Conservation (phyloP, 92 coral and sea anemone genomes). For the Paragorgia papillata region DNA sequence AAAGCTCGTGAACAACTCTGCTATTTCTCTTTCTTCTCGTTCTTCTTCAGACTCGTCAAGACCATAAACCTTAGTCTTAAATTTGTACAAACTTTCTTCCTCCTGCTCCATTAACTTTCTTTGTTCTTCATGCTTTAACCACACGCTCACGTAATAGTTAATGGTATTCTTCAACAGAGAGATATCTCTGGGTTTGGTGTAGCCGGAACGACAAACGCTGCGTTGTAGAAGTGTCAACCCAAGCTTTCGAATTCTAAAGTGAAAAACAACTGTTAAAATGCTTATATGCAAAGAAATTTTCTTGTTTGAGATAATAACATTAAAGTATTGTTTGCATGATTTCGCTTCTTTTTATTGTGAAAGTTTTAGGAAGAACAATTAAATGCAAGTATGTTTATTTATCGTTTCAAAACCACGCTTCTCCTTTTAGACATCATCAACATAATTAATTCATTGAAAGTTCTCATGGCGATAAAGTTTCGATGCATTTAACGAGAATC, state of each 20-base stretch:
- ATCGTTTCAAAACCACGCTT: too few relatives aligned
- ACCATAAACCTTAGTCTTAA: slow-evolving; percentile 10
- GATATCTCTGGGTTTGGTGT: slow-evolving; percentile 20
- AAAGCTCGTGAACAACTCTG: slow-evolving; percentile 78
- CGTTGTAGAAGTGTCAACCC: slow-evolving; percentile 12
- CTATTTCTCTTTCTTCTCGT: slow-evolving; percentile 57
- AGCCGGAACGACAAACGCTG: slow-evolving; percentile 20
- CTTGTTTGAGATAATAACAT: too few relatives aligned
- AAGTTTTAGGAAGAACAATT: too few relatives aligned
- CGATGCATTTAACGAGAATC: too few relatives aligned
- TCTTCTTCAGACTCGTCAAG: slow-evolving; percentile 60
- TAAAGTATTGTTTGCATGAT: too few relatives aligned
- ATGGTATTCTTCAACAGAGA: slow-evolving; percentile 2
- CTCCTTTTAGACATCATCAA: too few relatives aligned
- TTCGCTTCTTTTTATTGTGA: too few relatives aligned
- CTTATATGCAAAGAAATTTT: too few relatives aligned
- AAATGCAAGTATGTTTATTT: too few relatives aligned
- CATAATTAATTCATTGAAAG: too few relatives aligned
- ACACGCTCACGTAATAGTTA: slow-evolving; percentile 7
- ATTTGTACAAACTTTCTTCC: slow-evolving; percentile 75
- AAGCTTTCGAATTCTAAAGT: slow-evolving; percentile 9
- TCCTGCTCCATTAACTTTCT: slow-evolving; percentile 60
- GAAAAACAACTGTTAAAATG: neutral
- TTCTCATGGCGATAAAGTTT: too few relatives aligned
- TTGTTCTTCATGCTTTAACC: slow-evolving; percentile 15